Conservation (phyloP, 2,888 invertebrate genomes). For the Phalangium opilio region DNA sequence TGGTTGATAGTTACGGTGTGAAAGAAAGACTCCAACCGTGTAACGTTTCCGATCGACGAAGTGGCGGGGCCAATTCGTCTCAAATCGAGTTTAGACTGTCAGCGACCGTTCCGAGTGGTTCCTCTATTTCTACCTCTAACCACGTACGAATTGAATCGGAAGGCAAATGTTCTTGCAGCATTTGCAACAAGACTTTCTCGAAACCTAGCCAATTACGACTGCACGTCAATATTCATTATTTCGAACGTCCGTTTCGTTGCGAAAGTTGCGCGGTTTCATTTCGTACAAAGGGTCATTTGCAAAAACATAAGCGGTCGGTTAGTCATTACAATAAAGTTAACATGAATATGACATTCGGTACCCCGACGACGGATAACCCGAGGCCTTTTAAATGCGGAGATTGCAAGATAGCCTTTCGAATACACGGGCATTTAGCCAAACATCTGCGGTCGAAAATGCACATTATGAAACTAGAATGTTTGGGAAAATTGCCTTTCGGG, state of each 20-base stretch:
- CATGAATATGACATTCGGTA: constrained; percentile 69
- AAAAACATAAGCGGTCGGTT: constrained; percentile 82
- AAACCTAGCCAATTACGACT: constrained; percentile 76
- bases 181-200: constrained; percentile 81
- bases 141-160: constrained; percentile 20
- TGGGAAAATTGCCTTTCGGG: constrained; percentile 72
- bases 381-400: constrained; percentile 90
- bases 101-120: constrained; percentile 6
- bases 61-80: too few relatives aligned
- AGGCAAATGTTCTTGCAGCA: constrained; percentile 49
- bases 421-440: constrained; percentile 92
- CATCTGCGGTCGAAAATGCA: constrained; percentile 93
- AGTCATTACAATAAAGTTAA: constrained; percentile 76
- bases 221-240: constrained; percentile 89
- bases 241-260: constrained; percentile 81
- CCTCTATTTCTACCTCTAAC: constrained; percentile 7
- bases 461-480: constrained; percentile 77
- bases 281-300: constrained; percentile 72
- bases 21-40: too few relatives aligned
- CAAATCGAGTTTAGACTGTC: too few relatives aligned
- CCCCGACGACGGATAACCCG: constrained; percentile 66
- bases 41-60: too few relatives aligned
- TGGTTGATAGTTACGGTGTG: too few relatives aligned
- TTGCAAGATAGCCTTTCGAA: constrained; percentile 82
- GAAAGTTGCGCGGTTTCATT: constrained; percentile 83